A percentile compares a stretch with the other conserved stretches of the same genome.
phyloP scores from a whole-genome alignment of 1,140 invertebrate species.

The Holcopasites calliopsidis region DNA sequence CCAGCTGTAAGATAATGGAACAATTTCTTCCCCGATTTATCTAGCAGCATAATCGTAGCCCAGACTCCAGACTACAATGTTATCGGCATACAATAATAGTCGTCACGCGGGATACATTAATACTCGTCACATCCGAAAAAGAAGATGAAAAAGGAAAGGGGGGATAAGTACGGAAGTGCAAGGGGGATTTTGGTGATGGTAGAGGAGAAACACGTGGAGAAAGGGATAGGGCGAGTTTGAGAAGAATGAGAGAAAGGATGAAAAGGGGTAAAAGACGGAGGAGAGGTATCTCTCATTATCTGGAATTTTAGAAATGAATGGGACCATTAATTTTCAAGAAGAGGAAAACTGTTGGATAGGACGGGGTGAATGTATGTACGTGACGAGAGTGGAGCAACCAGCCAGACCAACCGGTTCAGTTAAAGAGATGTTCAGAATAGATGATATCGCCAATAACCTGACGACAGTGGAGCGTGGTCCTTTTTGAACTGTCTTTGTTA shows the following conservation, averaged over 20 bases:
- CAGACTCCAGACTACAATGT: constrained; percentile 27
- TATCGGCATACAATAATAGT: constrained; percentile 30
- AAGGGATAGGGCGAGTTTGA: constrained; percentile 24
- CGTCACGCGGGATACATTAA: too few species aligned
- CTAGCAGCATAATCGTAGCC: neutral
- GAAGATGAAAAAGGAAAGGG: neutral
- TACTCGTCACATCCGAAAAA: constrained; percentile 20
- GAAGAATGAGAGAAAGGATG: neutral
- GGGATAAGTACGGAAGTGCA: neutral
- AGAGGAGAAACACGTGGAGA: neutral
- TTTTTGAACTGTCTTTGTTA: constrained; percentile 25
- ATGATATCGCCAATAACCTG: constrained; percentile 49
- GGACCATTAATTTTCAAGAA: constrained; percentile 49
- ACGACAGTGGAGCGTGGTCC: neutral
- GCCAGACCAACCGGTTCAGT: constrained; percentile 25
- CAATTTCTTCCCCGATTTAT: neutral
- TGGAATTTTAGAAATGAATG: constrained; percentile 57
- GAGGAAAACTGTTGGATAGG: constrained; percentile 42
- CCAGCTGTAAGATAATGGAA: neutral
- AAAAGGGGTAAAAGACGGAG: neutral
- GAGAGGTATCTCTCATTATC: constrained; percentile 47
- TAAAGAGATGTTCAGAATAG: constrained; percentile 51
- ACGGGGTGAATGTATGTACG: constrained; percentile 47
- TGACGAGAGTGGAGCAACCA: constrained; percentile 14
- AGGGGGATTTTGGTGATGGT: neutral